These are phyloP conservation scores for Trissolcus brochymenae DNA, from an alignment of 2,888 invertebrate species.

Conservation along the genomic window DNA sequence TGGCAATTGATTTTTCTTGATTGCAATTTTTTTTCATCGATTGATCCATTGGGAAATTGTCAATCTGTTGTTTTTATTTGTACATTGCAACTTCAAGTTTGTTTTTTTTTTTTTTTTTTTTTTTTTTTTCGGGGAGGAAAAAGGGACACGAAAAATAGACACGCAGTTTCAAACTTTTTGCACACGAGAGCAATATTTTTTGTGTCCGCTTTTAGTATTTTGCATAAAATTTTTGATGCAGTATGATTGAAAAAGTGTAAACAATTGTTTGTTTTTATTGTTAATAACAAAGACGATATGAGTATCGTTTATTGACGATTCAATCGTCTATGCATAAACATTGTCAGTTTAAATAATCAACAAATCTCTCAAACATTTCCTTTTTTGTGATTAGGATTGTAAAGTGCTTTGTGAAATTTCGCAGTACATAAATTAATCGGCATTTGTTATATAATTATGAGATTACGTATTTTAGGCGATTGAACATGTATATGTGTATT, in stretches of 20 bases:
- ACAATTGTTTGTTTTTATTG: constrained; percentile 30
- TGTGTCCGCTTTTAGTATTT: constrained; percentile 9
- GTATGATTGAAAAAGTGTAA: constrained; percentile 21
- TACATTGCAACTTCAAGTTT: constrained; percentile 37
- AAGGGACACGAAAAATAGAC: constrained; percentile 10
- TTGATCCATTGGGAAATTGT: constrained; percentile 15
- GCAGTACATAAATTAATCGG: constrained; percentile 49
- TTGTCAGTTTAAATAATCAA: constrained; percentile 23
- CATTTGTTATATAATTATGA: constrained; percentile 54
- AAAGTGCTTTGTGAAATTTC: constrained; percentile 53
- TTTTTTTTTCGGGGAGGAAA: constrained; percentile 9
- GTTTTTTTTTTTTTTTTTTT: constrained; percentile 20
- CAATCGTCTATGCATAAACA: constrained; percentile 15
- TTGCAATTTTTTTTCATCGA: constrained; percentile 6
- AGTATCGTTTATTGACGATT: constrained; percentile 4
- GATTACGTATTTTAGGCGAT: constrained; percentile 53
- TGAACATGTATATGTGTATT: constrained; percentile 55
- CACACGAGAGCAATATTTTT: constrained; percentile 5
- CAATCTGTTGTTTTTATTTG: constrained; percentile 42
- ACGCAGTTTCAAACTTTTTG: background rate
- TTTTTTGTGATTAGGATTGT: constrained; percentile 23
- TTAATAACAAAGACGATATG: constrained; percentile 23
- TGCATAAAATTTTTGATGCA: constrained; percentile 1
- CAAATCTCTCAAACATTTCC: constrained; percentile 1
- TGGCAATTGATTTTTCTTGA: constrained; percentile 20